A percentile compares a stretch with the other conserved stretches of the same genome.
phyloP scores from a whole-genome alignment of 2,888 invertebrate species.

The Pocota personata region DNA sequence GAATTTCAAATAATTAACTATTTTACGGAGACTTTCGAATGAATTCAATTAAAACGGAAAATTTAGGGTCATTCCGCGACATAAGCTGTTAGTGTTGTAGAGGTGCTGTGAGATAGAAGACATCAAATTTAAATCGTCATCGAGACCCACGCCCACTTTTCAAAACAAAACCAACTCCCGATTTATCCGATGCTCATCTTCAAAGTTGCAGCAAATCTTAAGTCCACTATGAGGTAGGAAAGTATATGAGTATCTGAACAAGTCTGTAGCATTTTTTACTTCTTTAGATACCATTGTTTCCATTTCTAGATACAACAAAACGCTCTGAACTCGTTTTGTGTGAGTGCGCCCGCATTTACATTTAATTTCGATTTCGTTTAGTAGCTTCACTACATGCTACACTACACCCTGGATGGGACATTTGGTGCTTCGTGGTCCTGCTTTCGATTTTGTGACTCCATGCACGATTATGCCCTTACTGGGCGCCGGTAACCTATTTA shows the following conservation, averaged over 20 bases:
- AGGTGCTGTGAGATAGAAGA: background rate
- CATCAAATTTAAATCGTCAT: background rate
- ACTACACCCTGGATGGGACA: slow-evolving; percentile 17
- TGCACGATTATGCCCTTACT: slow-evolving; percentile 73
- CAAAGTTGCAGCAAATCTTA: background rate
- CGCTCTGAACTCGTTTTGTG: slow-evolving; percentile 47
- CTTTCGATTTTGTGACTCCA: slow-evolving; percentile 67
- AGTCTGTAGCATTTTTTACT: background rate
- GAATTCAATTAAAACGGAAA: slow-evolving; percentile 19
- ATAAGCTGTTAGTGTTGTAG: background rate
- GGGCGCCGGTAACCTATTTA: slow-evolving; percentile 73
- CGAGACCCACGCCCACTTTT: no score
- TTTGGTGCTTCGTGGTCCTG: slow-evolving; percentile 42
- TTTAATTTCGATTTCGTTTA: slow-evolving; percentile 69
- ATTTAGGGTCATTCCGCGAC: background rate
- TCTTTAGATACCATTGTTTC: background rate
- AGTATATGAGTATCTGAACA: background rate
- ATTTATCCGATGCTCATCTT: background rate
- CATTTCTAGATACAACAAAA: slow-evolving; percentile 32
- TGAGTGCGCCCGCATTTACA: slow-evolving; percentile 47
- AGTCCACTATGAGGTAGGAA: background rate
- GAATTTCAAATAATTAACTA: slow-evolving; percentile 9
- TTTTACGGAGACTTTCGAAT: background rate
- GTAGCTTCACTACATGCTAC: slow-evolving; percentile 16
- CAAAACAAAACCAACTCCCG: no score